Percentiles rank a stretch among this genome's conserved stretches.
phyloP scores from a whole-genome alignment of 1,140 invertebrate genomes.

The Caenorhabditis latens region DNA sequence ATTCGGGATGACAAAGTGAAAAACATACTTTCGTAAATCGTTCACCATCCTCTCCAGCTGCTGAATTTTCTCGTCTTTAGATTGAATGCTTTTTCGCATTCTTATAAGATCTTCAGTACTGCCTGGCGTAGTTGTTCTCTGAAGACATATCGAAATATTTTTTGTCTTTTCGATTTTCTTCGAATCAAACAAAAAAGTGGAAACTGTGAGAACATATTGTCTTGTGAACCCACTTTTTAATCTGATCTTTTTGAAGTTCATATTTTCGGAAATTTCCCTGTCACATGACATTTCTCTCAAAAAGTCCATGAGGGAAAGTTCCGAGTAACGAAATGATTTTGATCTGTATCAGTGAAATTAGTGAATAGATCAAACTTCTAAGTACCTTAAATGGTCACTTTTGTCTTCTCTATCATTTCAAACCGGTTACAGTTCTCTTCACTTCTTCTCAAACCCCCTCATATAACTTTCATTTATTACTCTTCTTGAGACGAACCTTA shows the following conservation, averaged over 20 bases:
- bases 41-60: slow-evolving; percentile 63
- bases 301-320: background rate
- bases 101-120: slow-evolving; percentile 55
- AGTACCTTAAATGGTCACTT: background rate
- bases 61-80: slow-evolving; percentile 65
- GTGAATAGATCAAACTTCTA: background rate
- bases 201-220: no score
- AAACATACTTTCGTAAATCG: slow-evolving; percentile 54
- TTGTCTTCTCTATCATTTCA: background rate
- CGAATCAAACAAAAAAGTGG: no score
- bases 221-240: no score
- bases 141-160: background rate
- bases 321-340: background rate
- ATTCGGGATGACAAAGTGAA: background rate
- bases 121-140: slow-evolving; percentile 31
- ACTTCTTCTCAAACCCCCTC: background rate
- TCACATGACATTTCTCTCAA: background rate
- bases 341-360: background rate
- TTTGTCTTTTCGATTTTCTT: no score
- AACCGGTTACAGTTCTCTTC: background rate
- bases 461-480: slow-evolving; percentile 8
- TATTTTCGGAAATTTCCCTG: no score
- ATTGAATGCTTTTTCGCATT: slow-evolving; percentile 65
- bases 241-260: no score
- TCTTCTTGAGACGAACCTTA: slow-evolving; percentile 27